These are phyloP conservation scores for Eulemur rufifrons DNA, from an alignment of 2,113 vertebrate genomes.

Conservation along the genomic window DNA sequence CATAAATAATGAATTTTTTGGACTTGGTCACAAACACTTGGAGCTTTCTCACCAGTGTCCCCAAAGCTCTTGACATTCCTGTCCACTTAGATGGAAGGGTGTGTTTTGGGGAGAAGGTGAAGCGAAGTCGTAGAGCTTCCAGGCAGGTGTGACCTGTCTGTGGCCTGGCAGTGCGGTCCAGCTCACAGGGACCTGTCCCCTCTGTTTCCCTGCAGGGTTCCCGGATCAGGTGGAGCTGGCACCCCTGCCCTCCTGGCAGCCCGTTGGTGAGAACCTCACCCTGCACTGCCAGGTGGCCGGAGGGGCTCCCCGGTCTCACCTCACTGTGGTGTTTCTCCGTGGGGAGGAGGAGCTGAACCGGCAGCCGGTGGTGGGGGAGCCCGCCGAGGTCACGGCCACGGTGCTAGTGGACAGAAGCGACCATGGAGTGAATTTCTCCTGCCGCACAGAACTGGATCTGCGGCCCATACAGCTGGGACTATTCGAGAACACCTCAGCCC, in stretches of 20 bases:
- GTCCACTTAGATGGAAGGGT: neutral
- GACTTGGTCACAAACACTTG: neutral
- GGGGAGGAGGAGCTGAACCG: constrained; percentile 51
- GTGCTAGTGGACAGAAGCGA: constrained; percentile 79
- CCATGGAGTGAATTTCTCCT: constrained; percentile 84
- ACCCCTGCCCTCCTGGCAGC: constrained; percentile 82
- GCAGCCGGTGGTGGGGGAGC: constrained; percentile 69
- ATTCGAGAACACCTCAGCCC: constrained; percentile 67
- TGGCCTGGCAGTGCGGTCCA: neutral
- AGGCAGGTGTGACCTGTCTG: neutral
- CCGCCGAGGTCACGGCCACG: constrained; percentile 71
- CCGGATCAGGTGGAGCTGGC: constrained; percentile 83
- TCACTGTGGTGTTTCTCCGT: constrained; percentile 83
- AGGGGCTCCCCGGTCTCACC: constrained; percentile 82
- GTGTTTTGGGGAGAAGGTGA: neutral
- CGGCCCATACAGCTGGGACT: constrained; percentile 77
- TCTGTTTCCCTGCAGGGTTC: constrained; percentile 78
- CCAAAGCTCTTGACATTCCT: constrained; percentile 34
- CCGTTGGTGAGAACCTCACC: constrained; percentile 82
- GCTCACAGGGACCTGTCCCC: neutral
- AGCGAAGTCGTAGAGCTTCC: neutral
- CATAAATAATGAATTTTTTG: neutral
- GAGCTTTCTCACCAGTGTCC: neutral
- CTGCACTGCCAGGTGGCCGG: constrained; percentile 80
- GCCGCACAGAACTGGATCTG: constrained; percentile 86